Evolutionary conservation across 2,113 vertebrate species (phyloP).

Genomic region (Notechis scutatus): DNA sequence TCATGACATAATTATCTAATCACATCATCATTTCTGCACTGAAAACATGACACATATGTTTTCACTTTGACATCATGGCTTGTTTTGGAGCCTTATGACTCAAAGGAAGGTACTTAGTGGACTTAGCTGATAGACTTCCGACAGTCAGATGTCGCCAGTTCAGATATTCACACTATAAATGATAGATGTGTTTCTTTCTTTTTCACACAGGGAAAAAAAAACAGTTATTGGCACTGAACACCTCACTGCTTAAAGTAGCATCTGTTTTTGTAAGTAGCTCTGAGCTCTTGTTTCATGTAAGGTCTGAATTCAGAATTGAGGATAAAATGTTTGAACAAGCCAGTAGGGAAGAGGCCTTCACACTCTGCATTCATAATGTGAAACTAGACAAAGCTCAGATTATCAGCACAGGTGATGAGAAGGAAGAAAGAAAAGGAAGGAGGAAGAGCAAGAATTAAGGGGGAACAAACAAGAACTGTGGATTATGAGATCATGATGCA

Average conservation of each 20-base stretch:
- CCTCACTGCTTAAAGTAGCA: neutral
- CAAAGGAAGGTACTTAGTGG: neutral
- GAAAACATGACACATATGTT: neutral
- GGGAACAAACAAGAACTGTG: neutral
- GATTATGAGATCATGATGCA: neutral
- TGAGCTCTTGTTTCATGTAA: neutral
- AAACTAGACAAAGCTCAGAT: neutral
- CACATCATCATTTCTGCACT: neutral
- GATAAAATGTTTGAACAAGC: neutral
- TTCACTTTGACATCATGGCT: neutral
- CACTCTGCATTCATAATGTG: neutral
- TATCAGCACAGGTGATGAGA: neutral
- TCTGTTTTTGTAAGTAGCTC: neutral
- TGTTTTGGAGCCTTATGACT: neutral
- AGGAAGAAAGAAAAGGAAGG: neutral
- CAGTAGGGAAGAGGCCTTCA: neutral
- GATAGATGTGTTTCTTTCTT: neutral
- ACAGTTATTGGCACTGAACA: neutral
- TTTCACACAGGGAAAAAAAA: neutral
- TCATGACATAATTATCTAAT: neutral
- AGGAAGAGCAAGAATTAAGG: neutral
- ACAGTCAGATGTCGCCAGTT: too few relatives aligned
- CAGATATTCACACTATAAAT: neutral
- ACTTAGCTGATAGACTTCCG: neutral
- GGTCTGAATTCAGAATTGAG: neutral